A percentile compares a stretch with the other conserved stretches of the same genome.
These are phyloP conservation scores for Anomalospiza imberbis DNA, from an alignment of 2,797 vertebrate genomes.

Conservation along the genomic window DNA sequence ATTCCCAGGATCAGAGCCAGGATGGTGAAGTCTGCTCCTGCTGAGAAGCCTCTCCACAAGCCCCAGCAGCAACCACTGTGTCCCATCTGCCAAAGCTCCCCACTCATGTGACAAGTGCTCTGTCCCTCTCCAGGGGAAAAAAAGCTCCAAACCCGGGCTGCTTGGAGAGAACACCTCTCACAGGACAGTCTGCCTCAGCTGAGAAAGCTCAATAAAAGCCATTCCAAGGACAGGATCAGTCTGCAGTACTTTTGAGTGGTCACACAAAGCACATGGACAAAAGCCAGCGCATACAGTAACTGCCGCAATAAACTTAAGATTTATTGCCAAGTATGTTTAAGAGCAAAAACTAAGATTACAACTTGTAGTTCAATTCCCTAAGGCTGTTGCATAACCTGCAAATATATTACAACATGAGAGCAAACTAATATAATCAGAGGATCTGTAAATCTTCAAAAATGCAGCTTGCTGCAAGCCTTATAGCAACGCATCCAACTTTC, in stretches of 20 bases:
- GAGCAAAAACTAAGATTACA: constrained; percentile 4
- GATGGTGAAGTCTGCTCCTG: not conserved
- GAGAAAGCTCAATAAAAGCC: not conserved
- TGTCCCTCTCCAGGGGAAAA: not conserved
- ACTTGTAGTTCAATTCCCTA: not conserved
- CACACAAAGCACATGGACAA: not conserved
- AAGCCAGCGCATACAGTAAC: constrained; percentile 28
- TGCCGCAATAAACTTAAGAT: not conserved
- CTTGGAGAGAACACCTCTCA: not conserved
- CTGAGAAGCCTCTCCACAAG: not conserved
- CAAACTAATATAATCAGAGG: not conserved
- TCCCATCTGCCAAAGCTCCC: not conserved
- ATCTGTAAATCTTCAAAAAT: constrained; percentile 9
- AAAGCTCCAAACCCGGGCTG: not conserved
- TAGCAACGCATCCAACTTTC: not conserved
- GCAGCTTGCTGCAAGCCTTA: not conserved
- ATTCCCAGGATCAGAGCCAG: not conserved
- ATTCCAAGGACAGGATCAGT: not conserved
- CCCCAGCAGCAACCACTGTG: not conserved
- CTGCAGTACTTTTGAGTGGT: not conserved
- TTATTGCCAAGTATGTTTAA: constrained; percentile 24
- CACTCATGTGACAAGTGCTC: not conserved
- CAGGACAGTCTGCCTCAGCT: not conserved
- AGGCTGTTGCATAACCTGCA: constrained; percentile 34
- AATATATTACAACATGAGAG: constrained; percentile 24